phyloP scores from a whole-genome alignment of 37 sponge, comb jelly and placozoan species.

The Agelas oroides region DNA sequence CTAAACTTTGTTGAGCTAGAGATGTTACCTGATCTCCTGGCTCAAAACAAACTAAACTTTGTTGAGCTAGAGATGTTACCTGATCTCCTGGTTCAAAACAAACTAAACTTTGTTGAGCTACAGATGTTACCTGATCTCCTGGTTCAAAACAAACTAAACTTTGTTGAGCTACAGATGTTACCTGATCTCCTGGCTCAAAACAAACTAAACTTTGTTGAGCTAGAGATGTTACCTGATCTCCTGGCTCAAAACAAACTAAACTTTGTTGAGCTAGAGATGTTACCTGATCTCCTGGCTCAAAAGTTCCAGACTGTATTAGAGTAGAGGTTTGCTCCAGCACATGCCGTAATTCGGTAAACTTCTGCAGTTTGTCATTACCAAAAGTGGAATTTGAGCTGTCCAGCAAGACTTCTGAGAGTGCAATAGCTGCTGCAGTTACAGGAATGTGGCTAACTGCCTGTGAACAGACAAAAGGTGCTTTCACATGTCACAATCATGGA shows the following conservation, averaged over 20 bases:
- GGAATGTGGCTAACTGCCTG: conserved; percentile 32
- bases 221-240: no score
- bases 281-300: background rate
- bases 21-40: no score
- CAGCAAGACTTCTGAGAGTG: conserved; percentile 2
- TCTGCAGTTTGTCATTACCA: background rate
- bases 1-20: no score
- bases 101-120: no score
- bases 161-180: no score
- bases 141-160: no score
- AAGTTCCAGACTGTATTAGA: background rate
- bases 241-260: background rate
- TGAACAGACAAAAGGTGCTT: background rate
- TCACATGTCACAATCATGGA: background rate
- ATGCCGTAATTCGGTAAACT: background rate
- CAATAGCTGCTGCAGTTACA: conserved; percentile 7
- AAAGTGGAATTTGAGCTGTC: background rate
- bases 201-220: no score
- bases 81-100: no score
- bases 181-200: no score
- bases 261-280: background rate
- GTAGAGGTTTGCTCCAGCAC: background rate
- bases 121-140: no score
- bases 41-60: no score
- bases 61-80: no score